Percentiles rank a stretch among this genome's conserved stretches.
These are phyloP conservation scores for Flabesymbios commensalis DNA, from an alignment of 2,888 invertebrate species.

Conservation along the genomic window DNA sequence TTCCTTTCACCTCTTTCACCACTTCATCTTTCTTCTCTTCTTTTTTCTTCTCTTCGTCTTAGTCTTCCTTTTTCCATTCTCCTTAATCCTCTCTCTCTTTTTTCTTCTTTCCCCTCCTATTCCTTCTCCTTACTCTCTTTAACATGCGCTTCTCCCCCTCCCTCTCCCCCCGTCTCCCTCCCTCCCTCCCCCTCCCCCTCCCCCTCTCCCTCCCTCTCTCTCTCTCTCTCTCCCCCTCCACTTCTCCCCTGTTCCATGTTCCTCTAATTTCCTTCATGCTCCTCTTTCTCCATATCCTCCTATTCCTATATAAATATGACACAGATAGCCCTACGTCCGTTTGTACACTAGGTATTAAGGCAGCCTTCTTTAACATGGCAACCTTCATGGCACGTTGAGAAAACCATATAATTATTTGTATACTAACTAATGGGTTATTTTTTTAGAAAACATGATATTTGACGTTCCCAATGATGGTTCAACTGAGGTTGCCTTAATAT, in stretches of 20 bases:
- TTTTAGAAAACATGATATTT: no score
- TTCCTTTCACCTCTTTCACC: neutral
- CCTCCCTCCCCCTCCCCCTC: neutral
- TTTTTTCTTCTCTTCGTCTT: neutral
- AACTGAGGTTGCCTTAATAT: no score
- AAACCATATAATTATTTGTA: no score
- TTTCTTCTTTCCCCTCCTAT: neutral
- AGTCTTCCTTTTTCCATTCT: neutral
- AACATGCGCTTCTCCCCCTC: neutral
- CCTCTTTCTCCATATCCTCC: no score
- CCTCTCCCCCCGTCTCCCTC: neutral
- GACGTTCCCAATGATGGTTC: no score
- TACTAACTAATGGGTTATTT: no score
- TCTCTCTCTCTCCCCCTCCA: neutral
- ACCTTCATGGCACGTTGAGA: no score
- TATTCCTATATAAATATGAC: no score
- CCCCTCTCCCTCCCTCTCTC: neutral
- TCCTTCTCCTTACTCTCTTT: neutral
- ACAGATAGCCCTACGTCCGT: no score
- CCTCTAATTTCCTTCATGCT: no score
- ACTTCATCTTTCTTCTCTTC: neutral
- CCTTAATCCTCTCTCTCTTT: neutral
- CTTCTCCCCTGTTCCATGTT: neutral
- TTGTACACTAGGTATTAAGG: no score
- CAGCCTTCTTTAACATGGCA: no score